Evolutionary conservation across 2,888 invertebrate genomes (phyloP).

Genomic region (Drosophila affinis): DNA sequence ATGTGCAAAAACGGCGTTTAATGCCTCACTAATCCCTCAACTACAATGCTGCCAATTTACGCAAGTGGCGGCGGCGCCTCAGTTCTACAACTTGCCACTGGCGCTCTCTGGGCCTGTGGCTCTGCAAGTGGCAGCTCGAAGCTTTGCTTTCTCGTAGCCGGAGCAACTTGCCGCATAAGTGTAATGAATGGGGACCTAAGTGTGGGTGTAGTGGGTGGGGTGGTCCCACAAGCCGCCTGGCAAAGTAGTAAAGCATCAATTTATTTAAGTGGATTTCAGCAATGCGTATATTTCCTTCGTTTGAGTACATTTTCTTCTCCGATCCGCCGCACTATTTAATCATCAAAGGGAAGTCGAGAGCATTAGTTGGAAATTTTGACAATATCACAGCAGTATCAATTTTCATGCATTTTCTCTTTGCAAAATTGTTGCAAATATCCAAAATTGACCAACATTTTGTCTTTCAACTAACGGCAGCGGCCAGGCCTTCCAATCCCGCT

Average conservation of each 20-base stretch:
- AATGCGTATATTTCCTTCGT: conserved; percentile 47
- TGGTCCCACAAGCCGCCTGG: conserved; percentile 51
- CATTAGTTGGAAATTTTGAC: neutral
- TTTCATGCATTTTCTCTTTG: neutral
- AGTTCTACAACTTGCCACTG: conserved; percentile 22
- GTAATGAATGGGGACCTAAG: conserved; percentile 61
- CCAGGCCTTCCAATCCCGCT: too few relatives aligned
- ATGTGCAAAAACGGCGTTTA: conserved; percentile 80
- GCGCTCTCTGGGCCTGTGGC: neutral
- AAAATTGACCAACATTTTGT: neutral
- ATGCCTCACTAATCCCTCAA: conserved; percentile 79
- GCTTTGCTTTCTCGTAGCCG: conserved; percentile 36
- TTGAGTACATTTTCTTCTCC: conserved; percentile 28
- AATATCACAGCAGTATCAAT: neutral
- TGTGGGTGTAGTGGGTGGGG: neutral
- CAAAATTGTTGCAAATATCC: too few relatives aligned
- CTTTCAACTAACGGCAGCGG: neutral
- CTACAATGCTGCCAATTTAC: conserved; percentile 80
- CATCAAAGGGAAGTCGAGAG: conserved; percentile 2
- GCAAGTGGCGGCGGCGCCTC: conserved; percentile 73
- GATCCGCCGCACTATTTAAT: conserved; percentile 7
- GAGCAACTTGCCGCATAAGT: conserved; percentile 55
- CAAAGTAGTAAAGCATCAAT: conserved; percentile 69
- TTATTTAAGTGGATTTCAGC: conserved; percentile 74
- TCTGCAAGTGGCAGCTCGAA: neutral